Percentiles rank a stretch among this genome's conserved stretches.
Evolutionary conservation across 2,888 invertebrate genomes (phyloP).

Genomic region (Sarcophaga caerulescens): DNA sequence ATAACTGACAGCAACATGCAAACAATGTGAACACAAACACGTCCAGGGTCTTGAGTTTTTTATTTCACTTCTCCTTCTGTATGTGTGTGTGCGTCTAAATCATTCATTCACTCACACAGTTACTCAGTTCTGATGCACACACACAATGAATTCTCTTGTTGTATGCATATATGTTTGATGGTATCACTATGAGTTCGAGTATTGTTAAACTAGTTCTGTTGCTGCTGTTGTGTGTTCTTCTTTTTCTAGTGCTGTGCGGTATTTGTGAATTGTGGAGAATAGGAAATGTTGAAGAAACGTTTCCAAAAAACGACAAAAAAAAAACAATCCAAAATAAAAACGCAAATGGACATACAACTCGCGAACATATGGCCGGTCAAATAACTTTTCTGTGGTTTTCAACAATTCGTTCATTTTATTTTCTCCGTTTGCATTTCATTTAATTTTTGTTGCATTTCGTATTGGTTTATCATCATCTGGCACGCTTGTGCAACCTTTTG

Average conservation of each 20-base stretch:
- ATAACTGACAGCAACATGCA: constrained; percentile 63
- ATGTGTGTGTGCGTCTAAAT: not conserved
- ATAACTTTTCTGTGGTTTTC: constrained; percentile 78
- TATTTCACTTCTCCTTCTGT: too few relatives aligned
- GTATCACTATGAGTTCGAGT: constrained; percentile 8
- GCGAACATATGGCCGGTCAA: constrained; percentile 72
- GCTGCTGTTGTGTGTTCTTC: constrained; percentile 12
- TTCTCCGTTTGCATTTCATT: too few relatives aligned
- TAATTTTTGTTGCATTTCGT: too few relatives aligned
- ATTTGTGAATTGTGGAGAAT: constrained; percentile 45
- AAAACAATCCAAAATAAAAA: not conserved
- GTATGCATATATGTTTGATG: not conserved
- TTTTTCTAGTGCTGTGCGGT: constrained; percentile 15
- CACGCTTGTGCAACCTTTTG: too few relatives aligned
- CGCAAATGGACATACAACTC: constrained; percentile 50
- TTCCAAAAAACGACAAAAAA: too few relatives aligned
- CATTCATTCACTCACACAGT: constrained; percentile 26
- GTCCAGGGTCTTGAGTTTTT: not conserved
- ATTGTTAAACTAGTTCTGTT: constrained; percentile 47
- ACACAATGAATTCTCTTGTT: constrained; percentile 23
- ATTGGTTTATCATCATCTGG: too few relatives aligned
- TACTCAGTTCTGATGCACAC: not conserved
- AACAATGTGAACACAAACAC: constrained; percentile 34
- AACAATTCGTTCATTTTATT: constrained; percentile 62
- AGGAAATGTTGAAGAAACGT: not conserved